Evolutionary conservation across 2,888 invertebrate species (phyloP).

Genomic region (Ditula angustiorana): DNA sequence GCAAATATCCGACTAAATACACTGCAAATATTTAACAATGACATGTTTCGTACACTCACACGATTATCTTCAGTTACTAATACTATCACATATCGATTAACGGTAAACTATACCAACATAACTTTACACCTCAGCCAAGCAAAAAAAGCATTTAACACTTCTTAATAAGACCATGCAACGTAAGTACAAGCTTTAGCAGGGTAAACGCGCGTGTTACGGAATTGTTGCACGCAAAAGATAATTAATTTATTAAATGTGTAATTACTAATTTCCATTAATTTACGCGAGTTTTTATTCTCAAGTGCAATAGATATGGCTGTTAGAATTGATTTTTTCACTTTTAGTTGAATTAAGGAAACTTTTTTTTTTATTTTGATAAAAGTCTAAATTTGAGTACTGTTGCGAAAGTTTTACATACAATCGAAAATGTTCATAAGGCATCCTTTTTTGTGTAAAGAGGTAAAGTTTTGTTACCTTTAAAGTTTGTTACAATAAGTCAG

Average conservation of each 20-base stretch:
- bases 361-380: too few relatives aligned
- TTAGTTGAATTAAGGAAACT: too few relatives aligned
- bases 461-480: too few relatives aligned
- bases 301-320: too few relatives aligned
- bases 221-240: too few relatives aligned
- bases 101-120: neutral
- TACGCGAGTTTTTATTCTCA: too few relatives aligned
- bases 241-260: too few relatives aligned
- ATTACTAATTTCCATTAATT: too few relatives aligned
- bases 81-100: constrained; percentile 1
- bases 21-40: neutral
- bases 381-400: too few relatives aligned
- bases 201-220: neutral
- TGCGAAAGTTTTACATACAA: neutral
- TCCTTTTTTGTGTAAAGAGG: too few relatives aligned
- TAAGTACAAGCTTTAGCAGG: neutral
- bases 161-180: neutral
- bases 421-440: neutral
- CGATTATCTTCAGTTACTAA: neutral
- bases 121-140: neutral
- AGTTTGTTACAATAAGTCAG: too few relatives aligned
- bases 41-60: neutral
- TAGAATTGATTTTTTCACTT: too few relatives aligned
- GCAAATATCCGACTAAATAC: neutral
- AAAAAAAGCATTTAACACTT: neutral